Base-by-base conservation (phyloP, 2,113 vertebrate species). In the Siphamia tubifer region DNA sequence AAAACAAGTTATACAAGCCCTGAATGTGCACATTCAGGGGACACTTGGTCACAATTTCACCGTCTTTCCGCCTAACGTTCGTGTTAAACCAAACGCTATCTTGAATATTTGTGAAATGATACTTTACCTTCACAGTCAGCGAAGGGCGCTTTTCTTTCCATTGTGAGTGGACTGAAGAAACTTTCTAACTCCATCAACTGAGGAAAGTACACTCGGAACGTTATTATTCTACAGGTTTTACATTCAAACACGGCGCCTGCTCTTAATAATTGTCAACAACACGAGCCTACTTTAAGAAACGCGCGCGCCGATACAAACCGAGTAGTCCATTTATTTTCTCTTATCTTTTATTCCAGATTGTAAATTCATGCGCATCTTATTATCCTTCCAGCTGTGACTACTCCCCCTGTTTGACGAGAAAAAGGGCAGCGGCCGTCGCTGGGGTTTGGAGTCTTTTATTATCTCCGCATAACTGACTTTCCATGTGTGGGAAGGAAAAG, bases 291-390 rank as follows among this genome's bases (percentile, higher is more conserved):
- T 52, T 63, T 17, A 11, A 39, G 51, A 13, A 7, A 2, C 34
- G 35, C 15, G 20, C 58, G 61, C 31, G 27, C 47, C 7, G 13
- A 75, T 36, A 62, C 38, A 19, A 12, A 48, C 25, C 47, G 47
- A 68, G 44, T 48, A 42, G 63, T 15, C 63, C 57, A 67, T 72
- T 84, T 69, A 84, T 75, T 84, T 87, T 80, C 55, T 68, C 70
- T 80, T 85, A 83, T 88, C 82, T 87, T 81, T 81, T 77, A 85
- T 83, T 89, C 79, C 79, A 82, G 79, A 81, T 83, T 72, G 86
- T 88, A 88, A 86, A 84, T 91, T 90, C 89, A 89, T 90, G 89
- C 90, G 89, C 90, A 90, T 92, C 90, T 91, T 90, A 90, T 92
- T 90, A 91, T 90, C 88, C 84, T 81, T 89, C 90, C 91, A 90